Evolutionary conservation across 2,113 vertebrate species (phyloP).

Genomic region (Hassar affinis): DNA sequence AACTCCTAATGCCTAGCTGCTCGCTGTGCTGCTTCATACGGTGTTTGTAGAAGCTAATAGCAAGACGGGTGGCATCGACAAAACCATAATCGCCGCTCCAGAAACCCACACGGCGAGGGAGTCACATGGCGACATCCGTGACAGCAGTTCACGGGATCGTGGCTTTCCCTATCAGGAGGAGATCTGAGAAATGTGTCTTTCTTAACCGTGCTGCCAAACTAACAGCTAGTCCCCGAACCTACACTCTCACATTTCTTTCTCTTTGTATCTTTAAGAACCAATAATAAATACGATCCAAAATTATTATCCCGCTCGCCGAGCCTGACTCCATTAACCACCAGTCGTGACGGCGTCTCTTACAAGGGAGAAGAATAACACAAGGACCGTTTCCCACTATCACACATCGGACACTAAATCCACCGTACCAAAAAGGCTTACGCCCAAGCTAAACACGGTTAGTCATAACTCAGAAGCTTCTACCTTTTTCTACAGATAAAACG

Average conservation of each 20-base stretch:
- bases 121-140: neutral
- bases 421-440: conserved; percentile 68
- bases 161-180: neutral
- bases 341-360: conserved; percentile 48
- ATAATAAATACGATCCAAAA: conserved; percentile 52
- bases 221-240: conserved; percentile 17
- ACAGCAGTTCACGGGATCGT: neutral
- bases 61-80: neutral
- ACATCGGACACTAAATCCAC: conserved; percentile 80
- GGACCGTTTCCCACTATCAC: conserved; percentile 69
- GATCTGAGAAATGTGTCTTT: neutral
- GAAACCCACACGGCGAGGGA: neutral
- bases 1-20: neutral
- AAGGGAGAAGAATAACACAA: conserved; percentile 42
- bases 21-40: neutral
- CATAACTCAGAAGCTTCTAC: conserved; percentile 86
- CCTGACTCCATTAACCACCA: conserved; percentile 57
- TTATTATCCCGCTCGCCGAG: conserved; percentile 41
- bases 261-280: conserved; percentile 13
- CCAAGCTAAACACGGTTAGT: conserved; percentile 91
- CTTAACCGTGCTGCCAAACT: neutral
- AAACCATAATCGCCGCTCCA: neutral
- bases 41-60: neutral
- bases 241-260: conserved; percentile 36
- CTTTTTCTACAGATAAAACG: conserved; percentile 79